Evolutionary conservation across 2,113 vertebrate species (phyloP), one percentile per base, ranked within the genome.

Genomic region (Electrona antarctica): DNA sequence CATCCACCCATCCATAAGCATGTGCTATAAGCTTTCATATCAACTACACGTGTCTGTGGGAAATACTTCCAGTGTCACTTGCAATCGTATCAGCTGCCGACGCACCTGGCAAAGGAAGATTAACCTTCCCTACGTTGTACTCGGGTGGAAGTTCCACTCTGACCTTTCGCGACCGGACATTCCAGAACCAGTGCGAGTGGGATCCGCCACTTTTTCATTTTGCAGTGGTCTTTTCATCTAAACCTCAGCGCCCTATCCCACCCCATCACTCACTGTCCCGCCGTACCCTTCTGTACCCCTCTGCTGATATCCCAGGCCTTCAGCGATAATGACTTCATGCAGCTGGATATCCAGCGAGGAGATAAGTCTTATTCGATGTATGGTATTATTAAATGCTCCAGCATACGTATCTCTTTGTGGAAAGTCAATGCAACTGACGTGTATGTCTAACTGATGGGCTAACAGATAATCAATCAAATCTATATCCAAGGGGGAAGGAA

Each of bases 391-490:
- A 84, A 69, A 61, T 67, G 65, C 75, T 84, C 71, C 65, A 77
- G 72, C 83, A 79, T 83, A 82, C 33, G 87, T 85, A 84, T 82
- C 74, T 86, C 75, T 75, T 88, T 81, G 82, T 6, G 72, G 84
- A 81, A 80, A n/a, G 69, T 72, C 79, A 84, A 73, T 71, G 73
- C 64, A 72, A 84, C 79, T 68, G 70, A 41, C 33, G 33, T 41
- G 5, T 81, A 77, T 80, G 81, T 73, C 84, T 73, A 80, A 86
- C 78, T 83, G 82, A 90, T 90, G 82, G 77, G 72, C 85, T 89
- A 79, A 83, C 82, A 87, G 83, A 84, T 85, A 89, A 87, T 88
- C 87, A 86, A 79, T 81, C 77, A 86, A 86, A 79, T 81, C 74
- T 80, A 82, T 85, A 83, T 84, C 49, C 83, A 78, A 87, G 58